Evolutionary conservation across 2,888 invertebrate genomes (phyloP).

Genomic region (Scaptomyza reducta): DNA sequence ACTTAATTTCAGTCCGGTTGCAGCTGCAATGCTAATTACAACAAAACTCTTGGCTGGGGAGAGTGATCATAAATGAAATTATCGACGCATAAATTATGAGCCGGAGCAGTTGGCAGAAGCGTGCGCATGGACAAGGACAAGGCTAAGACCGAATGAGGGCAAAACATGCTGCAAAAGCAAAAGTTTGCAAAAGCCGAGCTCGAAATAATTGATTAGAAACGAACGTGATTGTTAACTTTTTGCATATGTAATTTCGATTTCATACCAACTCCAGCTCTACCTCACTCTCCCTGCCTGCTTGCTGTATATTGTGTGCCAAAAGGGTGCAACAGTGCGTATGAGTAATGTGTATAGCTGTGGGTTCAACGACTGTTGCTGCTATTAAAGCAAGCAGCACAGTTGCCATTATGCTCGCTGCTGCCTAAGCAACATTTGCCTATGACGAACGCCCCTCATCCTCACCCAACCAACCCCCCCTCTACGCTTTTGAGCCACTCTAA

Average conservation of each 20-base stretch:
- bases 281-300: neutral
- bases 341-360: conserved; percentile 53
- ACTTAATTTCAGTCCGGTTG: conserved; percentile 37
- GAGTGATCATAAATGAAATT: conserved; percentile 62
- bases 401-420: conserved; percentile 54
- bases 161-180: neutral
- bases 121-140: conserved; percentile 11
- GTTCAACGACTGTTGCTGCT: conserved; percentile 35
- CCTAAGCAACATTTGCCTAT: conserved; percentile 61
- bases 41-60: conserved; percentile 5
- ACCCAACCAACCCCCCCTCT: no score
- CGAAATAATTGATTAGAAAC: conserved; percentile 76
- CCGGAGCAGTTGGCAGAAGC: conserved; percentile 13
- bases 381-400: conserved; percentile 47
- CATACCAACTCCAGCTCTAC: conserved; percentile 30
- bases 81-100: conserved; percentile 52
- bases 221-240: conserved; percentile 79
- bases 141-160: neutral
- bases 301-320: conserved; percentile 28
- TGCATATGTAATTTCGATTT: conserved; percentile 75
- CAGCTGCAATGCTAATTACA: conserved; percentile 43
- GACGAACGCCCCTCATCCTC: neutral
- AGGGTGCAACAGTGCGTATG: conserved; percentile 74
- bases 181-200: conserved; percentile 59
- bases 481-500: conserved; percentile 6